Conservation (phyloP, 2,888 invertebrate species). For the Melieria crassipennis region DNA sequence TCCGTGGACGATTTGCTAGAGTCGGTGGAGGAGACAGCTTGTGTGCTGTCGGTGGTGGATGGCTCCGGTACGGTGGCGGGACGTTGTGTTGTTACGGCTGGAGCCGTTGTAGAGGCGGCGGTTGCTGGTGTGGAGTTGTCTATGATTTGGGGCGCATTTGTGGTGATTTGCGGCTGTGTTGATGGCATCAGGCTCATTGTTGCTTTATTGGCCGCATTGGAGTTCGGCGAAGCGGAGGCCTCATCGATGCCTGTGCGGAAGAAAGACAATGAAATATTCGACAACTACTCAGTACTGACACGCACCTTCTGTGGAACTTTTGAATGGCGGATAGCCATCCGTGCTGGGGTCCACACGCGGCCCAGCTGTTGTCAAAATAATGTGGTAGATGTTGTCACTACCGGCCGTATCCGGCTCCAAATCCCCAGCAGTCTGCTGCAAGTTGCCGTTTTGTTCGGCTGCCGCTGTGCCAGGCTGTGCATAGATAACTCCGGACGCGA, state of each 20-base stretch:
- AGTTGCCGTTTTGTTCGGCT: constrained; percentile 20
- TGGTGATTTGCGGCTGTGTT: constrained; percentile 6
- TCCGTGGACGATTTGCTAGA: constrained; percentile 28
- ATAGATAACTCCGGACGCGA: constrained; percentile 39
- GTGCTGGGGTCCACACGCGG: constrained; percentile 43
- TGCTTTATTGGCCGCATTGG: constrained; percentile 4
- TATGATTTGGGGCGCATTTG: neutral
- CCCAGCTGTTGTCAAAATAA: constrained; percentile 57
- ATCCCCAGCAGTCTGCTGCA: constrained; percentile 44
- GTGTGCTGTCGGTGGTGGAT: constrained; percentile 12
- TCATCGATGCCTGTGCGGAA: constrained; percentile 29
- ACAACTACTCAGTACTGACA: neutral
- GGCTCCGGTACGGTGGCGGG: neutral
- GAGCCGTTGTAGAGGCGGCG: neutral
- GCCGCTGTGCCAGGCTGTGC: constrained; percentile 14
- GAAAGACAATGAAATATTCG: neutral
- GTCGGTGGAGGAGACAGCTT: constrained; percentile 34
- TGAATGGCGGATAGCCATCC: constrained; percentile 38
- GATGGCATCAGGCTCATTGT: neutral
- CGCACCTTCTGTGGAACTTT: constrained; percentile 42
- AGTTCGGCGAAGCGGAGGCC: constrained; percentile 10
- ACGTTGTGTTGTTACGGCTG: neutral
- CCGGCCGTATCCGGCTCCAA: constrained; percentile 59
- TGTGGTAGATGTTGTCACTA: constrained; percentile 59
- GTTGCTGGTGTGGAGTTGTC: neutral